These are phyloP conservation scores for Drosophila ficusphila DNA, from an alignment of 1,140 invertebrate species.

Conservation along the genomic window DNA sequence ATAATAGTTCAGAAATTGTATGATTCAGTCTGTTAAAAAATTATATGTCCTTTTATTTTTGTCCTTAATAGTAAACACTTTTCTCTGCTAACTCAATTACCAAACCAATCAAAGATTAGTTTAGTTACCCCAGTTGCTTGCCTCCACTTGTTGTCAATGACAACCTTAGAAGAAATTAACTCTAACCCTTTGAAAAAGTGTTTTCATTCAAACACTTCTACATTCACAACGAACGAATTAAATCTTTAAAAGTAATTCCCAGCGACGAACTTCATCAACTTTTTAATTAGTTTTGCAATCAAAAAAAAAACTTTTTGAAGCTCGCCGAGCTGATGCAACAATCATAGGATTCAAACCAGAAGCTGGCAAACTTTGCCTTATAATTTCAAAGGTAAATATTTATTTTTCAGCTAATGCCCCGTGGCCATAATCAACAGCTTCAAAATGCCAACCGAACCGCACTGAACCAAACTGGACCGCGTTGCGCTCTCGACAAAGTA, in stretches of 20 bases:
- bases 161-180: conserved; percentile 27
- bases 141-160: background rate
- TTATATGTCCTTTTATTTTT: too few relatives aligned
- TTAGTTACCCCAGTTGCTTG: background rate
- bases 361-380: conserved; percentile 64
- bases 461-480: conserved; percentile 50
- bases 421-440: conserved; percentile 80
- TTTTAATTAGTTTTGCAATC: conserved; percentile 83
- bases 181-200: background rate
- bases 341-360: conserved; percentile 43
- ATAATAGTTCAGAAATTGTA: too few relatives aligned
- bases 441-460: conserved; percentile 59
- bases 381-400: conserved; percentile 82
- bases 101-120: background rate
- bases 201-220: background rate
- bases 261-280: conserved; percentile 69
- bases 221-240: conserved; percentile 25
- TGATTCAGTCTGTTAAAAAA: too few relatives aligned
- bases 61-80: too few relatives aligned
- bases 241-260: conserved; percentile 72
- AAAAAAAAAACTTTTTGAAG: conserved; percentile 55
- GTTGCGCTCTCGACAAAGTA: conserved; percentile 68
- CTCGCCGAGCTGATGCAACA: conserved; percentile 44
- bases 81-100: too few relatives aligned
- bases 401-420: conserved; percentile 76